Percentiles rank a stretch among this genome's conserved stretches.
Evolutionary conservation across 2,797 vertebrate species (phyloP).

Genomic region (Thunnus albacares): DNA sequence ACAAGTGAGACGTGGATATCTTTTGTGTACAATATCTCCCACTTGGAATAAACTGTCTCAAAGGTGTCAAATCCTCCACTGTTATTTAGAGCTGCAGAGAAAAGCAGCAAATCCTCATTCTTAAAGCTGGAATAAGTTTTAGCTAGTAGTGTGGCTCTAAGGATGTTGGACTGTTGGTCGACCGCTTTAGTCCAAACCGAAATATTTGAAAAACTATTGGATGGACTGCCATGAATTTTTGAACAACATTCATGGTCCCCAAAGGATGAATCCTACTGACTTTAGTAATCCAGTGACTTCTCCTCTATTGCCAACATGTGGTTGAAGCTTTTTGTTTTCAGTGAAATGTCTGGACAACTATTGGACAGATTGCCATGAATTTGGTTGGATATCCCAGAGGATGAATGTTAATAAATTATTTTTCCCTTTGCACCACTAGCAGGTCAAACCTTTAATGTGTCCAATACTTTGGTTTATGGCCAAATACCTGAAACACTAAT

Average conservation of each 20-base stretch:
- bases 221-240: not conserved
- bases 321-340: no score
- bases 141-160: not conserved
- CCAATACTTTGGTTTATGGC: no score
- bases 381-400: no score
- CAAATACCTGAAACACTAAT: no score
- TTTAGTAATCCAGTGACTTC: not conserved
- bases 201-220: not conserved
- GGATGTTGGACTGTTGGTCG: not conserved
- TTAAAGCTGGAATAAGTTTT: not conserved
- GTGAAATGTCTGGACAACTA: no score
- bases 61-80: slow-evolving; percentile 11
- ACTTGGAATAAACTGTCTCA: slow-evolving; percentile 7
- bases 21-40: slow-evolving; percentile 6
- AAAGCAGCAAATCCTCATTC: not conserved
- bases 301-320: no score
- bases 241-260: not conserved
- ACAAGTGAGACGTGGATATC: not conserved
- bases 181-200: not conserved
- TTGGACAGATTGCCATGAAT: no score
- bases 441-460: no score
- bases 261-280: not conserved
- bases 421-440: no score
- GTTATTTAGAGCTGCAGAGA: not conserved
- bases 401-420: no score